Percentiles rank a stretch among this genome's conserved stretches.
Conservation (phyloP, 2,888 invertebrate species). For the Hypolimnas misippus region DNA sequence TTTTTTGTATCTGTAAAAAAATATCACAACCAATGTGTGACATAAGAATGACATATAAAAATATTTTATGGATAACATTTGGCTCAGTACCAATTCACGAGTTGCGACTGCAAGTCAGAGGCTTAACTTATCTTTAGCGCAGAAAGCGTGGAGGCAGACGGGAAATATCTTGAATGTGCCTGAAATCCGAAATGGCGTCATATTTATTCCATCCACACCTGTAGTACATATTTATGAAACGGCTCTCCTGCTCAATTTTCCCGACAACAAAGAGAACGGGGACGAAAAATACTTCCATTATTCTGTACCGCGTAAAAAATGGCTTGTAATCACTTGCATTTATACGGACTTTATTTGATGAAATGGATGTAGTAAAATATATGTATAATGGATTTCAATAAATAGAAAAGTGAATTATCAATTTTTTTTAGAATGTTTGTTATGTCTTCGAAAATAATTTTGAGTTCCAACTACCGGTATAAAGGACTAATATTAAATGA, state of each 20-base stretch:
- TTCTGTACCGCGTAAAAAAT: background rate
- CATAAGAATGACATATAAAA: constrained; percentile 9
- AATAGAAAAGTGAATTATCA: too few species aligned
- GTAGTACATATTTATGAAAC: constrained; percentile 6
- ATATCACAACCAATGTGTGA: background rate
- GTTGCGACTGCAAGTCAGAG: constrained; percentile 12
- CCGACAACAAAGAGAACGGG: background rate
- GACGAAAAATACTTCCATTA: background rate
- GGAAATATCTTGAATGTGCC: constrained; percentile 8
- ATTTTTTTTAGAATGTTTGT: too few species aligned
- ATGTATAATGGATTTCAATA: background rate
- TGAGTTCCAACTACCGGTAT: too few species aligned
- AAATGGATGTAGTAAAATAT: background rate
- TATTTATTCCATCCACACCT: constrained; percentile 8
- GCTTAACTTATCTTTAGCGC: constrained; percentile 12
- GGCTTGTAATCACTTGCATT: background rate
- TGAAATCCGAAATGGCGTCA: background rate
- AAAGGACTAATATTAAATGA: too few species aligned
- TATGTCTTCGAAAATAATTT: too few species aligned
- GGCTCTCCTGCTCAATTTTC: background rate
- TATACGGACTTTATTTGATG: background rate
- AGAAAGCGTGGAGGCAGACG: constrained; percentile 9
- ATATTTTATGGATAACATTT: constrained; percentile 12
- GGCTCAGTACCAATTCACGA: constrained; percentile 4
- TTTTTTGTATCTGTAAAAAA: background rate